phyloP scores from a whole-genome alignment of 1,140 invertebrate genomes.

The Drosophila micromelanica region DNA sequence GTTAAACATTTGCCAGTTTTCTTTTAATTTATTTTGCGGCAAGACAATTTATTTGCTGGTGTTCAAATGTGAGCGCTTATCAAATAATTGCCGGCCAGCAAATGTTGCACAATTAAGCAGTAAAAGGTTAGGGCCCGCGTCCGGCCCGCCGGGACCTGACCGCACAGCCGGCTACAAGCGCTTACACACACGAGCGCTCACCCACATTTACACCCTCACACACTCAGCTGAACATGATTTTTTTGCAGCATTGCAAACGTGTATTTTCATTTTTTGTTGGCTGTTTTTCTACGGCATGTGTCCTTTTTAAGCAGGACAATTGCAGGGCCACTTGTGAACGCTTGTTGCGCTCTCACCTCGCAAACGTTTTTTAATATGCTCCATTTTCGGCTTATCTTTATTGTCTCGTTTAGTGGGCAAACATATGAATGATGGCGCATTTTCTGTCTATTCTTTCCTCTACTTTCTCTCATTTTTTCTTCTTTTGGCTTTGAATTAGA shows the following conservation, averaged over 20 bases:
- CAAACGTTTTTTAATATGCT: slow-evolving; percentile 56
- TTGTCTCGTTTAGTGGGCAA: slow-evolving; percentile 76
- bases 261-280: slow-evolving; percentile 11
- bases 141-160: slow-evolving; percentile 27
- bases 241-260: slow-evolving; percentile 19
- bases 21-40: slow-evolving; percentile 77
- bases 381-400: slow-evolving; percentile 76
- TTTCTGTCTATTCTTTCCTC: slow-evolving; percentile 29
- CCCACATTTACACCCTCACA: neutral
- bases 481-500: neutral
- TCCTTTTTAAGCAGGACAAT: slow-evolving; percentile 12
- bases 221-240: slow-evolving; percentile 16
- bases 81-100: slow-evolving; percentile 83
- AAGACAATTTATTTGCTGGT: slow-evolving; percentile 65
- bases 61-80: slow-evolving; percentile 77
- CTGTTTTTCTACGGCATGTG: slow-evolving; percentile 19
- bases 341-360: slow-evolving; percentile 59
- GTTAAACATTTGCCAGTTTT: slow-evolving; percentile 70
- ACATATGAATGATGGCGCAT: slow-evolving; percentile 66
- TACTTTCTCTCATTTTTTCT: neutral
- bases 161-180: slow-evolving; percentile 12
- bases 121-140: slow-evolving; percentile 52
- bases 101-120: slow-evolving; percentile 81
- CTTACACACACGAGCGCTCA: neutral
- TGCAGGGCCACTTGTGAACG: slow-evolving; percentile 20